Conservation (phyloP, 2,113 vertebrate genomes). For the Chaetorhynchus papuensis region DNA sequence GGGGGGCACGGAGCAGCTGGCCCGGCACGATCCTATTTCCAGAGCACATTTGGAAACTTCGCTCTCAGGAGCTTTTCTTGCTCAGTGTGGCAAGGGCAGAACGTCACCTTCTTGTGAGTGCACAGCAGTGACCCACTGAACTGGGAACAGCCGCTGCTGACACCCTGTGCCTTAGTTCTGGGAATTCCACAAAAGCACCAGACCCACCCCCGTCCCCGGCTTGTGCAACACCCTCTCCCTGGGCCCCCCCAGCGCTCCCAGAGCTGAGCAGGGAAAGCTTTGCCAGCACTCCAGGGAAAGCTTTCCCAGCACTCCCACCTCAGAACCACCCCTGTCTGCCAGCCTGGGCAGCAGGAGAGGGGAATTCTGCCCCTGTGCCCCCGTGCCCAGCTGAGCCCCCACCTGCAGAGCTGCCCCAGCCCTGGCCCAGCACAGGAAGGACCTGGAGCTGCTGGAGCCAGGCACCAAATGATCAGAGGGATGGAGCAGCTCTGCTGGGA, state of each 20-base stretch:
- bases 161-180: not conserved
- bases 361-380: not conserved
- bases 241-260: not conserved
- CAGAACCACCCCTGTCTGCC: not conserved
- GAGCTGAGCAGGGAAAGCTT: not conserved
- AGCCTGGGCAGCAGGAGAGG: not conserved
- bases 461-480: not conserved
- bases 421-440: not conserved
- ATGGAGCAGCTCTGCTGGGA: not conserved
- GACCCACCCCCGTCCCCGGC: accelerated
- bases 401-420: not conserved
- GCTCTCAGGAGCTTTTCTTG: not conserved
- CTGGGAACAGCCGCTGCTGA: not conserved
- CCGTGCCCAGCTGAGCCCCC: not conserved
- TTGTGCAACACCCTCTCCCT: not conserved
- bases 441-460: not conserved
- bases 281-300: not conserved
- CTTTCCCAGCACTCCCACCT: not conserved
- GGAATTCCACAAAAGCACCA: not conserved
- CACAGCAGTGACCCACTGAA: not conserved
- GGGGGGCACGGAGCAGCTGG: not conserved
- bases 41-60: not conserved
- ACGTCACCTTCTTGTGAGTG: not conserved
- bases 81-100: not conserved
- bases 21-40: not conserved